These are phyloP conservation scores for Escarpia spicata DNA, from an alignment of 2,888 invertebrate species.

Conservation along the genomic window DNA sequence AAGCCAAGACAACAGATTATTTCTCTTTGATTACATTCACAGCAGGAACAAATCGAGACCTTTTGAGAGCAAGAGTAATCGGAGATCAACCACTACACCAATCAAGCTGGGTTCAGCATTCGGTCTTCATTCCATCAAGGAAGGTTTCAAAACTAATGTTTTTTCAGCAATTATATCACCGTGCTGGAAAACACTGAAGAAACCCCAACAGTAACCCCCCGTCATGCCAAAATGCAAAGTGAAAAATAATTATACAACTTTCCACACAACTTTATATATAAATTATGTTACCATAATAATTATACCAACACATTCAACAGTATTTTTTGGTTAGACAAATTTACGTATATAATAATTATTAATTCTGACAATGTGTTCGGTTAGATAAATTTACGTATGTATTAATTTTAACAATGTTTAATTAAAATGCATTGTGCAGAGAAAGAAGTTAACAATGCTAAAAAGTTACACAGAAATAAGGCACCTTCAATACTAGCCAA, in stretches of 20 bases:
- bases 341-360: too few relatives aligned
- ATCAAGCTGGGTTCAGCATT: background rate
- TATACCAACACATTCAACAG: background rate
- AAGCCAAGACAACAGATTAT: background rate
- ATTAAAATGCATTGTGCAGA: background rate
- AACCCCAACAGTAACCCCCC: background rate
- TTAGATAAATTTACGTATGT: background rate
- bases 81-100: background rate
- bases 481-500: background rate
- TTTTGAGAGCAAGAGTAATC: background rate
- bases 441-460: too few relatives aligned
- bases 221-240: background rate
- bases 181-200: constrained; percentile 12
- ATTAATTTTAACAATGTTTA: background rate
- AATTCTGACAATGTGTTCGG: too few relatives aligned
- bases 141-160: background rate
- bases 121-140: background rate
- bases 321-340: background rate
- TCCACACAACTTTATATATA: too few relatives aligned
- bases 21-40: background rate
- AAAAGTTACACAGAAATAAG: background rate
- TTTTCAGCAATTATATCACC: background rate
- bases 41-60: background rate
- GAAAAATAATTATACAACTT: background rate
- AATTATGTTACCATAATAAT: background rate